phyloP scores from a whole-genome alignment of 2,888 invertebrate genomes.

The Dryobotodes eremita region DNA sequence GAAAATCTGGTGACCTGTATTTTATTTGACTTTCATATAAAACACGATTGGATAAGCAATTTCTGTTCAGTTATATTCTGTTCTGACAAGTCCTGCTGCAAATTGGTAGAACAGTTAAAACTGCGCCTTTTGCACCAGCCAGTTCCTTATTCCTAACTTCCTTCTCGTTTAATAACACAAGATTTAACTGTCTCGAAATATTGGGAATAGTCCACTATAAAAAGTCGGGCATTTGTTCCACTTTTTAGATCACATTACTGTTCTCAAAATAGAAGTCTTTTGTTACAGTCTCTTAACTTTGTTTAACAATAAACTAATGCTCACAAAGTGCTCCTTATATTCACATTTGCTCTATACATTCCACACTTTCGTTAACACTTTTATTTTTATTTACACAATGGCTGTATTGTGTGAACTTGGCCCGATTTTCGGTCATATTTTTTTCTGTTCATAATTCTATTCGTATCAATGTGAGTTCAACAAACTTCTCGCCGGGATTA shows the following conservation, averaged over 20 bases:
- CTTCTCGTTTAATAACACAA: not conserved
- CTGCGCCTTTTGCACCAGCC: not conserved
- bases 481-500: slow-evolving; percentile 38
- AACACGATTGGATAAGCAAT: not conserved
- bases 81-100: not conserved
- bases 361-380: slow-evolving; percentile 41
- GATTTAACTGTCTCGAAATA: not conserved
- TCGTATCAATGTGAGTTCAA: slow-evolving; percentile 23
- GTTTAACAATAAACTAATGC: slow-evolving; percentile 32
- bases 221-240: slow-evolving; percentile 37
- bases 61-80: not conserved
- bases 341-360: slow-evolving; percentile 2
- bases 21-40: slow-evolving; percentile 8
- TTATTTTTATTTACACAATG: slow-evolving; percentile 38
- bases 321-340: not conserved
- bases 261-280: slow-evolving; percentile 40
- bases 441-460: not conserved
- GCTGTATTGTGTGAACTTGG: slow-evolving; percentile 51
- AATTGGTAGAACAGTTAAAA: not conserved
- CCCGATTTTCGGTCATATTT: slow-evolving; percentile 33
- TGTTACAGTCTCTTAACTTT: slow-evolving; percentile 36
- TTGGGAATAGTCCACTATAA: slow-evolving; percentile 7
- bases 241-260: slow-evolving; percentile 34
- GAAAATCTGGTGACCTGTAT: slow-evolving; percentile 21
- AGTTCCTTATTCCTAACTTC: not conserved